A percentile compares a stretch with the other conserved stretches of the same genome.
These are phyloP conservation scores for Euspilapteryx auroguttella DNA, from an alignment of 2,888 invertebrate species.

Conservation along the genomic window DNA sequence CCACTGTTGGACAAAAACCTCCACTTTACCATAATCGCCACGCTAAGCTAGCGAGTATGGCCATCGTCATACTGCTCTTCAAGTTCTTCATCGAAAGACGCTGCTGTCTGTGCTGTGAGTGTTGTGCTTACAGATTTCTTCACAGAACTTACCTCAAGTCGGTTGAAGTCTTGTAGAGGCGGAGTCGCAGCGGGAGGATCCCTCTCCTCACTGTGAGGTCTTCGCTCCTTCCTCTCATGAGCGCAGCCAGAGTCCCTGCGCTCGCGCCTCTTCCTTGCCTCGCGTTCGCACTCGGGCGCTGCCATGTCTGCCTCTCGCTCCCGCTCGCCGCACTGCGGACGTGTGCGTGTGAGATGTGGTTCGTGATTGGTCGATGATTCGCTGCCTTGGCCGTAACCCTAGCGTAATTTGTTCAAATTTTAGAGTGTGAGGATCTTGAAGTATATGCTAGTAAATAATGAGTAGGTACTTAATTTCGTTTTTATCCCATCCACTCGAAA, in stretches of 20 bases:
- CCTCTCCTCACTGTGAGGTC: conserved; percentile 51
- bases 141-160: conserved; percentile 45
- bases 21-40: too few relatives aligned
- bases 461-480: too few relatives aligned
- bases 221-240: conserved; percentile 47
- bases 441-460: too few relatives aligned
- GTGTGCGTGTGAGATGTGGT: conserved; percentile 19
- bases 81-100: too few relatives aligned
- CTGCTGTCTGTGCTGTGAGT: too few relatives aligned
- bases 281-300: conserved; percentile 57
- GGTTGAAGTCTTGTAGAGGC: conserved; percentile 37
- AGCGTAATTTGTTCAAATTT: too few relatives aligned
- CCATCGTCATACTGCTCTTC: too few relatives aligned
- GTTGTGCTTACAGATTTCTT: too few relatives aligned
- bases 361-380: neutral
- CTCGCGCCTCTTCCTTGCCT: conserved; percentile 65
- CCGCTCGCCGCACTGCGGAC: conserved; percentile 52
- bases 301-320: conserved; percentile 48
- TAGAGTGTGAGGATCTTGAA: too few relatives aligned
- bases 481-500: too few relatives aligned
- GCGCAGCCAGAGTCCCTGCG: conserved; percentile 59
- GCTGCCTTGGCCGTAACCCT: conserved; percentile 15
- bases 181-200: conserved; percentile 40
- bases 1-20: too few relatives aligned
- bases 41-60: too few relatives aligned